A percentile compares a stretch with the other conserved stretches of the same genome.
phyloP scores from a whole-genome alignment of 2,888 invertebrate genomes.

The Apodemia duryi region DNA sequence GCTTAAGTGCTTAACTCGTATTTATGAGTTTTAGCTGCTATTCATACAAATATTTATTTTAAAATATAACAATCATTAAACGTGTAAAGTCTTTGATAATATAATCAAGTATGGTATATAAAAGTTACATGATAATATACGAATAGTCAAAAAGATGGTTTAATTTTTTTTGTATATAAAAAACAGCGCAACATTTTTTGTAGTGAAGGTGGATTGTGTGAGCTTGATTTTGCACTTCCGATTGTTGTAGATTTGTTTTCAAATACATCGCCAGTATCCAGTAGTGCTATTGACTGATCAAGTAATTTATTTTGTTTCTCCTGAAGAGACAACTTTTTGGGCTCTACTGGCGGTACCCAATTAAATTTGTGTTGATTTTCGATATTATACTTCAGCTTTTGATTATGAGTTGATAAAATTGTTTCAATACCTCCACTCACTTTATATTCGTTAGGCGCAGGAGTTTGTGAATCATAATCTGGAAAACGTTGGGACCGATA shows the following conservation, averaged over 20 bases:
- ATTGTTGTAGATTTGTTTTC: slow-evolving; percentile 13
- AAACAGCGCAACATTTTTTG: slow-evolving; percentile 42
- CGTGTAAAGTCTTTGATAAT: too few species aligned
- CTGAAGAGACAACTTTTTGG: slow-evolving; percentile 35
- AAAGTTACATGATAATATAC: too few species aligned
- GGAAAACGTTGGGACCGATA: slow-evolving; percentile 47
- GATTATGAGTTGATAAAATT: slow-evolving; percentile 53
- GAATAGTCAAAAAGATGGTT: slow-evolving; percentile 17
- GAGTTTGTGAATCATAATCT: slow-evolving; percentile 31
- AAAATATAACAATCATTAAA: too few species aligned
- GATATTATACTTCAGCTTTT: slow-evolving; percentile 48
- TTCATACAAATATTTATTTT: too few species aligned
- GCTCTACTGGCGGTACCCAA: slow-evolving; percentile 40
- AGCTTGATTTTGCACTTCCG: slow-evolving; percentile 17
- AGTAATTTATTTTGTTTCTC: slow-evolving; percentile 46
- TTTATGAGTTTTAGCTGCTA: too few species aligned
- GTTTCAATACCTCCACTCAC: slow-evolving; percentile 50
- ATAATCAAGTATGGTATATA: too few species aligned
- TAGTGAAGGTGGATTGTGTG: slow-evolving; percentile 14
- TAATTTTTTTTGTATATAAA: slow-evolving; percentile 28
- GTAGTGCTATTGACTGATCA: slow-evolving; percentile 45
- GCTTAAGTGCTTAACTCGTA: too few species aligned
- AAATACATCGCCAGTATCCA: slow-evolving; percentile 37
- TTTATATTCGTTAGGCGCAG: slow-evolving; percentile 55
- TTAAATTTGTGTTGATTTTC: slow-evolving; percentile 41